Evolutionary conservation across 2,113 vertebrate species (phyloP).

Genomic region (Hiodon tergisus): DNA sequence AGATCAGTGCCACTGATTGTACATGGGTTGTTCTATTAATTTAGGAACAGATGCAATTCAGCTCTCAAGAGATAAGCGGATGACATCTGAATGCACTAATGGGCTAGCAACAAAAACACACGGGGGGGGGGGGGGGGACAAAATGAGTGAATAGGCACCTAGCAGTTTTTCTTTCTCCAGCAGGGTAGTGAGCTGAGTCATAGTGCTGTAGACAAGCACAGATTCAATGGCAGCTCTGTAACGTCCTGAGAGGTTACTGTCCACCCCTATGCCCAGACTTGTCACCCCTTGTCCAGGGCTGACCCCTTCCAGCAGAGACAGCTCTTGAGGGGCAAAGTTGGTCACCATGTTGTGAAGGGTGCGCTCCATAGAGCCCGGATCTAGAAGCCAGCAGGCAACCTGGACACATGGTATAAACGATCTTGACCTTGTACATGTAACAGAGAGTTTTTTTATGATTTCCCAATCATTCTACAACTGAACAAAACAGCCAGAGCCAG

Average conservation of each 20-base stretch:
- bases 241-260: slow-evolving; percentile 65
- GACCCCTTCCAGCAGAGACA: slow-evolving; percentile 76
- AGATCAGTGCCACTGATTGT: too few species aligned
- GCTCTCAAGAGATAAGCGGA: too few species aligned
- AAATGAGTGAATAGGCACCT: slow-evolving; percentile 52
- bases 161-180: slow-evolving; percentile 75
- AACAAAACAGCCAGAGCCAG: too few species aligned
- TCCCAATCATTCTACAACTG: too few species aligned
- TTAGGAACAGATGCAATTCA: too few species aligned
- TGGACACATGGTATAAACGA: slow-evolving; percentile 38
- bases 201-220: slow-evolving; percentile 71
- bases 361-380: slow-evolving; percentile 78
- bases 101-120: background rate
- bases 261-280: slow-evolving; percentile 67
- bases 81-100: too few species aligned
- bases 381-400: slow-evolving; percentile 90
- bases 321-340: slow-evolving; percentile 73
- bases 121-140: background rate
- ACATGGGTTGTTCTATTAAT: too few species aligned
- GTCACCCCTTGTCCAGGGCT: slow-evolving; percentile 62
- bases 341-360: slow-evolving; percentile 87
- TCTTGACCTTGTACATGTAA: background rate
- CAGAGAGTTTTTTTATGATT: background rate
- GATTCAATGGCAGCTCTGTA: slow-evolving; percentile 77
- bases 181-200: slow-evolving; percentile 68